Percentiles rank a stretch among this genome's conserved stretches.
Evolutionary conservation across 1,140 invertebrate genomes (phyloP).

Genomic region (Helicoverpa zea): DNA sequence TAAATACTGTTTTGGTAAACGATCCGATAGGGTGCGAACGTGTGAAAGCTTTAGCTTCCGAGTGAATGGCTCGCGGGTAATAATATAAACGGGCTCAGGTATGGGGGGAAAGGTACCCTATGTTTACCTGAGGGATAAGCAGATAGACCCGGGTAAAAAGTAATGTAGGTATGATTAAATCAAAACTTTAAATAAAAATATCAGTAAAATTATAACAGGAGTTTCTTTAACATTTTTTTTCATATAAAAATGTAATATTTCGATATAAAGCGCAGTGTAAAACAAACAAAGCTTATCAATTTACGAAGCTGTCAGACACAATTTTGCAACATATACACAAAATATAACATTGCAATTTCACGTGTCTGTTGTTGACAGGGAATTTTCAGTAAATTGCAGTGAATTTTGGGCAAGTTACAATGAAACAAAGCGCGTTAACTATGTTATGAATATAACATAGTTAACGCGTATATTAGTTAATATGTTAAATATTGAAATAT

Average conservation of each 20-base stretch:
- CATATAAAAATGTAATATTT: too few relatives aligned
- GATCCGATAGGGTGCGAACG: background rate
- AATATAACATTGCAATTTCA: slow-evolving; percentile 17
- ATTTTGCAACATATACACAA: slow-evolving; percentile 1
- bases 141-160: too few relatives aligned
- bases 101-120: too few relatives aligned
- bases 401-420: slow-evolving; percentile 8
- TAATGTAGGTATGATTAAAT: too few relatives aligned
- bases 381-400: slow-evolving; percentile 10
- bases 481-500: too few relatives aligned
- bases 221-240: too few relatives aligned
- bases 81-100: slow-evolving; percentile 4
- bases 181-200: too few relatives aligned
- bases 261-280: too few relatives aligned
- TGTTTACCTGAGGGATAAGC: too few relatives aligned
- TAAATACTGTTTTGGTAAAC: background rate
- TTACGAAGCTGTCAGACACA: slow-evolving; percentile 8
- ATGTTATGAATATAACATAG: too few relatives aligned
- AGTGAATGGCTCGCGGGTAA: slow-evolving; percentile 6
- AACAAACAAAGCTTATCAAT: slow-evolving; percentile 25
- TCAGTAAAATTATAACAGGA: too few relatives aligned
- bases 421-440: background rate
- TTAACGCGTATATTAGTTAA: too few relatives aligned
- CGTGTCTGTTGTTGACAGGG: slow-evolving; percentile 22
- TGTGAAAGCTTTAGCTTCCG: slow-evolving; percentile 11